Conservation (phyloP, 2,113 vertebrate species). For the Dromaius novaehollandiae region DNA sequence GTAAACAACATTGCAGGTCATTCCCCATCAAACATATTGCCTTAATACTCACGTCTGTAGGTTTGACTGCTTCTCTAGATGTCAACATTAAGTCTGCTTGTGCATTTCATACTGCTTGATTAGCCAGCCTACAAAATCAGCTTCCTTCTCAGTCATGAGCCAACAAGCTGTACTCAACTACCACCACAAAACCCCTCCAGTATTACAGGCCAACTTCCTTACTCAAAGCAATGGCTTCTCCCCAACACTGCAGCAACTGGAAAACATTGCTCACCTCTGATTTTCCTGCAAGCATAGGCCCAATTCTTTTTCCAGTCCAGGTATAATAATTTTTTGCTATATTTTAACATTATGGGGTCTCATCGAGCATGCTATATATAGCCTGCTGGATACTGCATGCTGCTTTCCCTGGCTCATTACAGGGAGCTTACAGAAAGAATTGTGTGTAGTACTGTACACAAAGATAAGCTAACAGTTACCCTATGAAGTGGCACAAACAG, state of each 20-base stretch:
- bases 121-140: not conserved
- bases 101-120: not conserved
- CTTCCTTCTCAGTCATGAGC: not conserved
- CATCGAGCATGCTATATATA: not conserved
- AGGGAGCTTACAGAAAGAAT: not conserved
- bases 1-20: not conserved
- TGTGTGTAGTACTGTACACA: too few relatives aligned
- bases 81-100: not conserved
- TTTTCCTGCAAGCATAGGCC: not conserved
- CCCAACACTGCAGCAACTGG: not conserved
- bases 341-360: not conserved
- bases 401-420: not conserved
- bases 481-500: fast-evolving
- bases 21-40: not conserved
- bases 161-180: not conserved
- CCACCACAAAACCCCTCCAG: not conserved
- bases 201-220: not conserved
- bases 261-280: not conserved
- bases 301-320: not conserved
- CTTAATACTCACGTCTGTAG: not conserved
- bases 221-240: not conserved
- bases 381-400: not conserved
- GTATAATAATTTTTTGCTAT: not conserved
- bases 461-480: not conserved
- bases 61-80: not conserved